These are phyloP conservation scores for Buathra laborator DNA, from an alignment of 2,888 invertebrate species.

Conservation along the genomic window DNA sequence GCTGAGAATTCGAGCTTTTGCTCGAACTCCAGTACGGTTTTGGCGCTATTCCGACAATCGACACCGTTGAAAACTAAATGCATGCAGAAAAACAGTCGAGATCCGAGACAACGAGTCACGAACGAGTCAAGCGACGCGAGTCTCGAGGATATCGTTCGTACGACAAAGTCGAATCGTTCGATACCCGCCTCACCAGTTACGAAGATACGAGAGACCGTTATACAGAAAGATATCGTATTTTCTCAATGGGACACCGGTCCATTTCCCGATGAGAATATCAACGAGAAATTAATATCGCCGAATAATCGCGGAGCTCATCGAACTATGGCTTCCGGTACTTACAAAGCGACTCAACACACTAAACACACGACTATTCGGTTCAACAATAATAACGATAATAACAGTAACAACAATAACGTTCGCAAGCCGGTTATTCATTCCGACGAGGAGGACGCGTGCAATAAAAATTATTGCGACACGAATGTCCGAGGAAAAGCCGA, in stretches of 20 bases:
- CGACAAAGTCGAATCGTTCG: constrained; percentile 66
- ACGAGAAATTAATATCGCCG: constrained; percentile 8
- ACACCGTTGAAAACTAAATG: constrained; percentile 79
- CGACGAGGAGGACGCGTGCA: constrained; percentile 1
- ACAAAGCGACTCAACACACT: constrained; percentile 54
- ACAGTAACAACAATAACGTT: constrained; percentile 19
- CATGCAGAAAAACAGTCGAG: constrained; percentile 53
- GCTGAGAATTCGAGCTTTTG: constrained; percentile 91
- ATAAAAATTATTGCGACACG: constrained; percentile 38
- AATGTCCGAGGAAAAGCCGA: constrained; percentile 23
- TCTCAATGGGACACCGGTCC: constrained; percentile 65
- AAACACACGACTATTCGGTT: constrained; percentile 63
- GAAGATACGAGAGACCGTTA: constrained; percentile 63
- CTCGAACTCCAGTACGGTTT: constrained; percentile 89
- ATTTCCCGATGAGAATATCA: constrained; percentile 50
- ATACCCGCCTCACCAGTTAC: constrained; percentile 56
- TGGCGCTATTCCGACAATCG: constrained; percentile 86
- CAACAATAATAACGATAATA: constrained; percentile 61
- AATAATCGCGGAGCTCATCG: constrained; percentile 47
- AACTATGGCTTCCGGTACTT: constrained; percentile 51
- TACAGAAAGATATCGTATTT: constrained; percentile 58
- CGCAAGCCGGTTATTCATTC: constrained; percentile 18
- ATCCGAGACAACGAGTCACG: constrained; percentile 80
- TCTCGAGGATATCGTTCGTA: constrained; percentile 70
- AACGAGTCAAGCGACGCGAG: constrained; percentile 56